These are phyloP conservation scores for Neotoma lepida DNA, from an alignment of 2,113 vertebrate genomes.

Conservation along the genomic window DNA sequence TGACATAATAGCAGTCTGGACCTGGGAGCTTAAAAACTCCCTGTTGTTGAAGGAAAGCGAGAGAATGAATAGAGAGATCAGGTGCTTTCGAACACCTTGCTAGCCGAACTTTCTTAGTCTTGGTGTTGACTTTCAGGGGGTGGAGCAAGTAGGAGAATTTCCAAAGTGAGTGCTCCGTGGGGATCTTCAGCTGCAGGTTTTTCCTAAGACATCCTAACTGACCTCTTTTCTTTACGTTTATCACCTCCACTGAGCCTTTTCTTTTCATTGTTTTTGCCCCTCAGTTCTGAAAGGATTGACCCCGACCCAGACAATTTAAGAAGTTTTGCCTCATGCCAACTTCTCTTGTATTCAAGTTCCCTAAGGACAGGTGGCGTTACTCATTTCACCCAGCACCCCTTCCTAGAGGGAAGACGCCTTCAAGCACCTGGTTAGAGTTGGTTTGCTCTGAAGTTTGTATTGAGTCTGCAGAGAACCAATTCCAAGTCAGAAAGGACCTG, in stretches of 20 bases:
- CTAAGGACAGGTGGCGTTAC: constrained; percentile 4
- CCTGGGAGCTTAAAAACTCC: neutral
- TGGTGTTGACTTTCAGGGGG: neutral
- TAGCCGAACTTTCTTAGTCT: neutral
- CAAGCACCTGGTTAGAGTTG: neutral
- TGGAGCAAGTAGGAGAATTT: neutral
- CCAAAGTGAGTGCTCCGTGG: neutral
- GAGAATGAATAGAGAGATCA: neutral
- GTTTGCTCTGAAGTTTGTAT: neutral
- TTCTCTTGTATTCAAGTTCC: constrained; percentile 22
- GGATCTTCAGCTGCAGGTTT: neutral
- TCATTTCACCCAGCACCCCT: neutral
- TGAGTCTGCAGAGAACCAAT: constrained; percentile 22
- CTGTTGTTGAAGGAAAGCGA: neutral
- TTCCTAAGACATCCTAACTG: neutral
- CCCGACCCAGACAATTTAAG: constrained; percentile 56
- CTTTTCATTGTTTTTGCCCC: constrained; percentile 37
- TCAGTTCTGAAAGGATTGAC: constrained; percentile 66
- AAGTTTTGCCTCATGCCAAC: constrained; percentile 43
- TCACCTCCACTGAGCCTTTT: neutral
- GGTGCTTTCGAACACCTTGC: neutral
- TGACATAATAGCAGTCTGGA: neutral
- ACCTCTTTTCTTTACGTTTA: constrained; percentile 26
- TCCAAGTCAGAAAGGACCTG: neutral
- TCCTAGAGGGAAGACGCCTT: neutral